A percentile compares a stretch with the other conserved stretches of the same genome.
Evolutionary conservation across 2,888 invertebrate genomes (phyloP).

Genomic region (Clanis bilineata): DNA sequence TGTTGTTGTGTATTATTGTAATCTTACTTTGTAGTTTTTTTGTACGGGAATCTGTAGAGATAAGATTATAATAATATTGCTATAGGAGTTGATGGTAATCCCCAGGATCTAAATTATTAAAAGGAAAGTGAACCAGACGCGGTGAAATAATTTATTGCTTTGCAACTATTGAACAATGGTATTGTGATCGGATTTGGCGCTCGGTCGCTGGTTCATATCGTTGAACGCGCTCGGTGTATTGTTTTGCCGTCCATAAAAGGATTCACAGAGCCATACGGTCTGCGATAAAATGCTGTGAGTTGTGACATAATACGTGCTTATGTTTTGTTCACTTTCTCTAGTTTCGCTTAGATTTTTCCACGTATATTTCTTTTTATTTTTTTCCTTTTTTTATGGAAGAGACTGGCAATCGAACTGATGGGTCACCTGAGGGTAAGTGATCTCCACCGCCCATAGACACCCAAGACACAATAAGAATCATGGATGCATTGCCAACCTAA

Average conservation of each 20-base stretch:
- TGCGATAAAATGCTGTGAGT: slow-evolving; percentile 27
- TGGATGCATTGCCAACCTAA: too few relatives aligned
- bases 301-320: slow-evolving; percentile 24
- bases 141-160: slow-evolving; percentile 16
- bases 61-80: too few relatives aligned
- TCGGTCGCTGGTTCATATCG: slow-evolving; percentile 37
- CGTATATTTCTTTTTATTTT: background rate
- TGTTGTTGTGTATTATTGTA: too few relatives aligned
- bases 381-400: too few relatives aligned
- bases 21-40: too few relatives aligned
- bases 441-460: too few relatives aligned
- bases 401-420: too few relatives aligned
- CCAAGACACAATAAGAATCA: too few relatives aligned
- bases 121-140: slow-evolving; percentile 1
- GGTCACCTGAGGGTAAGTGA: too few relatives aligned
- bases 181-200: slow-evolving; percentile 56
- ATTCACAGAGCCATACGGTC: slow-evolving; percentile 42
- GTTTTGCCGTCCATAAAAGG: slow-evolving; percentile 42
- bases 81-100: too few relatives aligned
- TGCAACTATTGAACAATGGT: slow-evolving; percentile 37
- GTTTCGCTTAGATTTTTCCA: background rate
- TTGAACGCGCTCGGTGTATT: slow-evolving; percentile 31
- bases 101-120: background rate
- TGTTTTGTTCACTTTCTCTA: slow-evolving; percentile 1
- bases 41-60: too few relatives aligned